Evolutionary conservation across 2,888 invertebrate genomes (phyloP).

Genomic region (Hydroisotoma schaefferi): DNA sequence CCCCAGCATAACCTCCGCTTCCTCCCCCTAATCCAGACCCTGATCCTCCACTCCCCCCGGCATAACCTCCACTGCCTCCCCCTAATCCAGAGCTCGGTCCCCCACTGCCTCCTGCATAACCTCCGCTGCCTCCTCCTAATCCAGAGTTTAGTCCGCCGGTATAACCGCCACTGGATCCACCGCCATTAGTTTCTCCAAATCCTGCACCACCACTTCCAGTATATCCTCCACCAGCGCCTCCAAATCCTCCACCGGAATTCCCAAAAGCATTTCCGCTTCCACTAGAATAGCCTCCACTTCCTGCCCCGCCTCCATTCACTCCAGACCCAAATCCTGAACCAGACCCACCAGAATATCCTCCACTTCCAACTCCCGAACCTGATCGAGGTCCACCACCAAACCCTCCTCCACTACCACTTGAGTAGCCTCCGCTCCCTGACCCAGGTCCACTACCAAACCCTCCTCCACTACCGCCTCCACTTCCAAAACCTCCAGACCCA

Average conservation of each 20-base stretch:
- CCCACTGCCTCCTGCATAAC: neutral
- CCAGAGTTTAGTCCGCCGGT: constrained; percentile 1
- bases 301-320: constrained; percentile 5
- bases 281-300: constrained; percentile 12
- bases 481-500: neutral
- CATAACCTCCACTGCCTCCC: neutral
- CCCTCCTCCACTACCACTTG: constrained; percentile 5
- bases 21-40: constrained; percentile 3
- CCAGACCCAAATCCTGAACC: neutral
- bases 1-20: neutral
- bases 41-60: neutral
- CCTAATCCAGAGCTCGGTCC: neutral
- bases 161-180: constrained; percentile 1
- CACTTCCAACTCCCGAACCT: neutral
- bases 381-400: neutral
- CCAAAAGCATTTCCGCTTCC: neutral
- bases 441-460: constrained; percentile 1
- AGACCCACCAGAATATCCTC: constrained; percentile 3
- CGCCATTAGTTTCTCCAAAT: neutral
- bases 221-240: constrained; percentile 9
- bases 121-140: neutral
- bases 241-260: constrained; percentile 4
- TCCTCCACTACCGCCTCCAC: neutral
- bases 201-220: neutral
- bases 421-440: constrained; percentile 7